phyloP scores from a whole-genome alignment of 1,140 invertebrate species.

The Delia radicum region DNA sequence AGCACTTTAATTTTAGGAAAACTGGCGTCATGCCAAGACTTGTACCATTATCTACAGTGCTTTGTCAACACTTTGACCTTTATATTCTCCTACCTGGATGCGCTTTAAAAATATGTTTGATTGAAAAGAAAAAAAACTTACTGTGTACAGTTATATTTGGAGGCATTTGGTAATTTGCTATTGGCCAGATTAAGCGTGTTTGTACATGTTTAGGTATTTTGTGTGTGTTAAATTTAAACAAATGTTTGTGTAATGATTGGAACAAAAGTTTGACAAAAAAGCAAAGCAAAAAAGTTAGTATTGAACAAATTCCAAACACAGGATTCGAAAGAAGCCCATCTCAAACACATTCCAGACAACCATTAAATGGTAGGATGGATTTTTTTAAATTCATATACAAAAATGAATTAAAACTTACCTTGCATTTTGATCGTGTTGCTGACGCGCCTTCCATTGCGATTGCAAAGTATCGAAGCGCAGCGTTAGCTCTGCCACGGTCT shows the following conservation, averaged over 20 bases:
- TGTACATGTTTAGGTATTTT: neutral
- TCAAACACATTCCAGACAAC: neutral
- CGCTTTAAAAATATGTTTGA: too few species aligned
- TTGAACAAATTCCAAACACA: neutral
- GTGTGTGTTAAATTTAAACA: neutral
- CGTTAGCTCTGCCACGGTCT: slow-evolving; percentile 66
- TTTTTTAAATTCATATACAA: too few species aligned
- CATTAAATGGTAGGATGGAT: too few species aligned
- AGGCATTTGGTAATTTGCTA: slow-evolving; percentile 57
- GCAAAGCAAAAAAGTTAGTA: slow-evolving; percentile 20
- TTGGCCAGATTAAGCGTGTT: neutral
- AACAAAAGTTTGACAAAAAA: neutral
- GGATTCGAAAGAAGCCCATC: neutral
- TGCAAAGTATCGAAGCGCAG: slow-evolving; percentile 70
- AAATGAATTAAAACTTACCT: slow-evolving; percentile 37
- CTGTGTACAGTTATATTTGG: slow-evolving; percentile 68
- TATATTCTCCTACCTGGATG: too few species aligned
- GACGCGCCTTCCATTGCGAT: slow-evolving; percentile 69
- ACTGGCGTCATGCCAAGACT: too few species aligned
- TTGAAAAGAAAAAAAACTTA: slow-evolving; percentile 58
- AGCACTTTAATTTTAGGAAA: too few species aligned
- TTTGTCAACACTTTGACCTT: too few species aligned
- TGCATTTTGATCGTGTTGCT: slow-evolving; percentile 54
- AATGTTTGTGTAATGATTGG: slow-evolving; percentile 9
- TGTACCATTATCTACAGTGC: too few species aligned